Evolutionary conservation across 1,140 invertebrate species (phyloP).

Genomic region (Cataglyphis hispanica): DNA sequence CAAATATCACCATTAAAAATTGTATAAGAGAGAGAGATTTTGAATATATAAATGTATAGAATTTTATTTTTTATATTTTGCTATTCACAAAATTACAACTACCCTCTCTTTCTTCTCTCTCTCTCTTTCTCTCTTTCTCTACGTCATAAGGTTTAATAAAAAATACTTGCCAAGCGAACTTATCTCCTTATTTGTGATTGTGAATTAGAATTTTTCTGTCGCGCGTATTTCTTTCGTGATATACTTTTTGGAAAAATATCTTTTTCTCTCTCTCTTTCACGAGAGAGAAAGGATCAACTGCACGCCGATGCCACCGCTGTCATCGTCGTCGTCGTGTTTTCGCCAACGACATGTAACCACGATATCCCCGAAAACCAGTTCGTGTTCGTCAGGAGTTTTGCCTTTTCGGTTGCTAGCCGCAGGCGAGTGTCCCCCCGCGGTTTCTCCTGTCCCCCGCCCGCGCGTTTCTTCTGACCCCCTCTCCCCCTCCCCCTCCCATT

Average conservation of each 20-base stretch:
- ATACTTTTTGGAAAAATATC: background rate
- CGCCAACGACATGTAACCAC: slow-evolving; percentile 62
- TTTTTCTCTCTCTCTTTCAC: background rate
- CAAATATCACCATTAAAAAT: too few relatives aligned
- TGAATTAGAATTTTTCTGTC: slow-evolving; percentile 4
- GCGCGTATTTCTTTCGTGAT: background rate
- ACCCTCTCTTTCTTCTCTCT: background rate
- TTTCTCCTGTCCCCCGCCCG: slow-evolving; percentile 57
- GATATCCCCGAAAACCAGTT: slow-evolving; percentile 79
- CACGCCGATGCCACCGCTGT: background rate
- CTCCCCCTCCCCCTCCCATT: slow-evolving; percentile 19
- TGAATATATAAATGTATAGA: too few relatives aligned
- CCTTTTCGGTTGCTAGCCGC: slow-evolving; percentile 81
- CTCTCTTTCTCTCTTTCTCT: background rate
- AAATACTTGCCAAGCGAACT: background rate
- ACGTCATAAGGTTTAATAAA: background rate
- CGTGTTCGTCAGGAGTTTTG: slow-evolving; percentile 73
- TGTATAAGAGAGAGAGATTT: too few relatives aligned
- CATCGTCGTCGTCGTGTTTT: slow-evolving; percentile 46
- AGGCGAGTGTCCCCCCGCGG: slow-evolving; percentile 72
- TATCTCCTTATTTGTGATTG: background rate
- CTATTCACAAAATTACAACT: background rate
- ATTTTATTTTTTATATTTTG: background rate
- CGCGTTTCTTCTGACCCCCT: slow-evolving; percentile 53
- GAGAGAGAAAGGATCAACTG: background rate